Conservation (phyloP, 2,797 vertebrate species). For the Brachyalestes nurse region DNA sequence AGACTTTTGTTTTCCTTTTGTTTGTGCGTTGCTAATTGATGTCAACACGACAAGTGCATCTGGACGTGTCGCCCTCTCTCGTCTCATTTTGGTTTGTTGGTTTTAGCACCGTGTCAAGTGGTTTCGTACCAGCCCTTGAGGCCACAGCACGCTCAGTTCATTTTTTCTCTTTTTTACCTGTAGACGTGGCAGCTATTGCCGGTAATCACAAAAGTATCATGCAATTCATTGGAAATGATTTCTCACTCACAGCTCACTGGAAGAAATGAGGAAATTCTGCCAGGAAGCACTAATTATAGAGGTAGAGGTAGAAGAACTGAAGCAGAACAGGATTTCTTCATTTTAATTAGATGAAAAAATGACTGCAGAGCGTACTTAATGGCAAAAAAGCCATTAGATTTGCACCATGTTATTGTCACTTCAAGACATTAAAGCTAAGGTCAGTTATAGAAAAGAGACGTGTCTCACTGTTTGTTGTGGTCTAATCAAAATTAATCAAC, state of each 20-base stretch:
- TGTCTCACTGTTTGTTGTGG: too few species aligned
- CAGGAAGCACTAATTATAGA: too few species aligned
- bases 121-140: background rate
- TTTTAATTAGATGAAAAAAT: too few species aligned
- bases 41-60: slow-evolving; percentile 58
- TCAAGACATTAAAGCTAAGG: too few species aligned
- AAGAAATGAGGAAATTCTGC: too few species aligned
- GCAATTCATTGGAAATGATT: background rate
- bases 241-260: background rate
- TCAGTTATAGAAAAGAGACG: too few species aligned
- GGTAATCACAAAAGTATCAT: background rate
- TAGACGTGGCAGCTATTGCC: background rate
- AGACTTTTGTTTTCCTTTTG: slow-evolving; percentile 70
- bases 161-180: background rate
- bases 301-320: too few species aligned
- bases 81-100: background rate
- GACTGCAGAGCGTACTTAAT: too few species aligned
- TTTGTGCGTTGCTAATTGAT: slow-evolving; percentile 75
- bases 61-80: background rate
- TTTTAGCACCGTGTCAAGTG: background rate
- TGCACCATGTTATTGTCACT: too few species aligned
- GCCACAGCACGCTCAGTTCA: background rate
- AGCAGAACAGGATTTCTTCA: too few species aligned
- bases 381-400: too few species aligned
- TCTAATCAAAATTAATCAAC: too few species aligned